Conservation (phyloP, 2,113 vertebrate species). For the Rhinoptilus africanus region DNA sequence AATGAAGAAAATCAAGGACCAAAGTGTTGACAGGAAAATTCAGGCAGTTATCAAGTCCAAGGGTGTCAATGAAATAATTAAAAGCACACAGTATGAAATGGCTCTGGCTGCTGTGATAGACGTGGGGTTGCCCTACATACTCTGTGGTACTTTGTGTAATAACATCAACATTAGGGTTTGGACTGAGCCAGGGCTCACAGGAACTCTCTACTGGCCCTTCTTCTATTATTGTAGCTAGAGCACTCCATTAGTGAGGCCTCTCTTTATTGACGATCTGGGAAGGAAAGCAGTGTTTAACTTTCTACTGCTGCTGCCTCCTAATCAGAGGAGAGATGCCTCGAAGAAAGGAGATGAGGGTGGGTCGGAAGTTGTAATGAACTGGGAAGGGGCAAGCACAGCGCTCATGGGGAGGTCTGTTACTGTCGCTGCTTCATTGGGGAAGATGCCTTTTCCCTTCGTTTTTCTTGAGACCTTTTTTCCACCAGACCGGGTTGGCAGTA, state of each 20-base stretch:
- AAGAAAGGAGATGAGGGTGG: neutral
- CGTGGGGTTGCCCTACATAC: neutral
- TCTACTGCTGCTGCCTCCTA: neutral
- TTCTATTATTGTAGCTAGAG: neutral
- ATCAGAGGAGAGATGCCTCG: neutral
- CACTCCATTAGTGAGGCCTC: neutral
- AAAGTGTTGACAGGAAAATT: conserved; percentile 48
- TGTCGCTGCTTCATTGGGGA: accelerated
- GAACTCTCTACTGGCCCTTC: neutral
- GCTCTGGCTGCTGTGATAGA: neutral
- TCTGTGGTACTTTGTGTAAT: neutral
- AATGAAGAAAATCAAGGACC: neutral
- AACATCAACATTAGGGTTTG: neutral
- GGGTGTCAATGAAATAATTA: conserved; percentile 46
- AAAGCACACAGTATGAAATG: neutral
- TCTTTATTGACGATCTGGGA: neutral
- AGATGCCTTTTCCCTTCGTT: neutral
- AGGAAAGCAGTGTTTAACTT: neutral
- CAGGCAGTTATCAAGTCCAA: conserved; percentile 43
- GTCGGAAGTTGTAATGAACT: neutral
- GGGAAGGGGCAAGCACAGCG: accelerated
- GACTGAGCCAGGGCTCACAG: neutral
- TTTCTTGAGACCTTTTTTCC: neutral
- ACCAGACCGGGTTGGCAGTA: accelerated
- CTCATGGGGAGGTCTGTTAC: neutral